A percentile compares a stretch with the other conserved stretches of the same genome.
These are phyloP conservation scores for Antennarius maculatus DNA, from an alignment of 2,797 vertebrate species.

Conservation along the genomic window DNA sequence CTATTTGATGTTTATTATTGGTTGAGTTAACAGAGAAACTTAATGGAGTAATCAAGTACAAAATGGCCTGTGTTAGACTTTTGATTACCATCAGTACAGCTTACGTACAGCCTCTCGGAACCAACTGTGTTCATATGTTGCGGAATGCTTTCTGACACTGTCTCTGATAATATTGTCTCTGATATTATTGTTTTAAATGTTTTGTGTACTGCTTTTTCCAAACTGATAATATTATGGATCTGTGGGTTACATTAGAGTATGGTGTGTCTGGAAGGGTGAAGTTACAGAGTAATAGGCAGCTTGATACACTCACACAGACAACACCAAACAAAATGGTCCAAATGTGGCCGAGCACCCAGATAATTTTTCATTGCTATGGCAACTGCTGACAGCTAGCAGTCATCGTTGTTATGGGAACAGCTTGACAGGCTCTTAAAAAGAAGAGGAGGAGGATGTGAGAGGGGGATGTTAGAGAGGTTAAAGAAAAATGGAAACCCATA, in stretches of 20 bases:
- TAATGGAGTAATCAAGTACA: too few species aligned
- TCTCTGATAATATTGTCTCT: neutral
- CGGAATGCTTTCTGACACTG: neutral
- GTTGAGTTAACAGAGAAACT: too few species aligned
- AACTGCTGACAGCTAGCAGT: conserved; percentile 82
- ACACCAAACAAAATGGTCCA: conserved; percentile 50
- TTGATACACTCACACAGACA: neutral
- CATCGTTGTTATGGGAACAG: conserved; percentile 86
- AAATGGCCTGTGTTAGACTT: too few species aligned
- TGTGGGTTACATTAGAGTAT: neutral
- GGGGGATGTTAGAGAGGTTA: conserved; percentile 30
- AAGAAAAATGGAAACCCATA: conserved; percentile 44
- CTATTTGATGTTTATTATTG: too few species aligned
- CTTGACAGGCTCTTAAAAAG: conserved; percentile 73
- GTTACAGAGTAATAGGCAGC: conserved; percentile 22
- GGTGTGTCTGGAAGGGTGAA: conserved; percentile 3
- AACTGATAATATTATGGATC: neutral
- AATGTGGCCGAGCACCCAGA: conserved; percentile 50
- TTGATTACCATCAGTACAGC: too few species aligned
- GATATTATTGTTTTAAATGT: neutral
- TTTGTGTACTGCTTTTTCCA: neutral
- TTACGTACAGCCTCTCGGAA: too few species aligned
- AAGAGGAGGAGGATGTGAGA: conserved; percentile 5
- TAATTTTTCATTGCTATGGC: conserved; percentile 73
- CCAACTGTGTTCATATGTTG: too few species aligned